Evolutionary conservation across 2,888 invertebrate species (phyloP), one percentile per base, ranked within the genome.

Genomic region (Sinohyriopsis cumingii): DNA sequence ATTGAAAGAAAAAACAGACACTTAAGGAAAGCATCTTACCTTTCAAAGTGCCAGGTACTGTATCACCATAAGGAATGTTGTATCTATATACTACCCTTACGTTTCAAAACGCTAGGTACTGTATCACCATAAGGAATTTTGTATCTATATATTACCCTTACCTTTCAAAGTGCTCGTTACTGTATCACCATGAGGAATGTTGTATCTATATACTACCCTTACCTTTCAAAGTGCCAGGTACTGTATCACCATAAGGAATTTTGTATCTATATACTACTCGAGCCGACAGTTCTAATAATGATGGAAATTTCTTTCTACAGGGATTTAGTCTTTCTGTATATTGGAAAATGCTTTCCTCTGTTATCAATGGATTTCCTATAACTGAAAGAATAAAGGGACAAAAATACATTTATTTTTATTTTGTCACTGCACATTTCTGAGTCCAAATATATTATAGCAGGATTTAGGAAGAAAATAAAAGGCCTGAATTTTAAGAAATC

Each of bases 311-410:
- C 61, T 53, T 63, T 55, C 56, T 59, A 33, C 62, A 62, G 56
- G 68, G 22, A 28, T 63, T 62, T 57, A 70, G 63, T 62, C 60
- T 60, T 25, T 67, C 62, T 19, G 60, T 69, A 60, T 68, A 68
- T 22, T 60, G 66, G 4, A 54, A 24, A n/a, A 67, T 69, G 22
- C 68, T 72, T 60, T 65, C 68, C 20, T 68, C 63, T 20, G 65
- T 33, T 45, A 77, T 55, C 61, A 80, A 73, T 63, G 78, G 80
- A 69, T 80, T 80, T 57, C 76, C 78, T 63, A 73, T 70, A 66
- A 75, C 80, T 80, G 66, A 69, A 72, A 65, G n/a, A 53, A 22
- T 54, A 65, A 20, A 59, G 20, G 22, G 60, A 56, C 25, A 20
- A 20, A 20, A 24, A 66, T 45, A n/a, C 7, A 15, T 12, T 45